Conservation (phyloP, 2,888 invertebrate species). For the Corythucha ciliata region DNA sequence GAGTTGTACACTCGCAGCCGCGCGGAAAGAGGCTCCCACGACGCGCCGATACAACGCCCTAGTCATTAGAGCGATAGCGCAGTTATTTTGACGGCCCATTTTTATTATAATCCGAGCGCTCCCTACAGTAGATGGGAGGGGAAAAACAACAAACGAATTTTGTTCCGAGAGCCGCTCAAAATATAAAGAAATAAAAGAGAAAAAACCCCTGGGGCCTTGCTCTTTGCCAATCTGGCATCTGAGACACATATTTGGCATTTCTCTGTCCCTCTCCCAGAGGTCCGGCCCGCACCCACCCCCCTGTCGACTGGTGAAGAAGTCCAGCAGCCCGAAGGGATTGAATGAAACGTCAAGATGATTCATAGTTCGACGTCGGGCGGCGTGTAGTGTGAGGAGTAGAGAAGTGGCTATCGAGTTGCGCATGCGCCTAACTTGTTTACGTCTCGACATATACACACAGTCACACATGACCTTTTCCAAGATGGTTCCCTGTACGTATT, state of each 20-base stretch:
- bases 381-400: constrained; percentile 27
- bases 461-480: constrained; percentile 41
- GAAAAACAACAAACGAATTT: too few species aligned
- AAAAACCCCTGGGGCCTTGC: too few species aligned
- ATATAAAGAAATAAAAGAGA: too few species aligned
- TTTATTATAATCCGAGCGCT: background rate
- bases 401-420: constrained; percentile 36
- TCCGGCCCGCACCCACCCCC: background rate
- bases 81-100: background rate
- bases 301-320: background rate
- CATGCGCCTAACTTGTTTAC: constrained; percentile 48
- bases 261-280: background rate
- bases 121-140: too few species aligned
- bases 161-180: too few species aligned
- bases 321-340: constrained; percentile 8
- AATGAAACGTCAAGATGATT: constrained; percentile 33
- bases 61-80: too few species aligned
- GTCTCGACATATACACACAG: constrained; percentile 34
- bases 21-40: too few species aligned
- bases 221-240: too few species aligned
- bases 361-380: constrained; percentile 34
- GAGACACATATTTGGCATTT: too few species aligned
- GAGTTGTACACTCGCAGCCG: too few species aligned
- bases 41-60: too few species aligned
- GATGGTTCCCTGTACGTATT: constrained; percentile 38